Conservation (phyloP, 2,797 vertebrate genomes). For the Denticeps clupeoides region DNA sequence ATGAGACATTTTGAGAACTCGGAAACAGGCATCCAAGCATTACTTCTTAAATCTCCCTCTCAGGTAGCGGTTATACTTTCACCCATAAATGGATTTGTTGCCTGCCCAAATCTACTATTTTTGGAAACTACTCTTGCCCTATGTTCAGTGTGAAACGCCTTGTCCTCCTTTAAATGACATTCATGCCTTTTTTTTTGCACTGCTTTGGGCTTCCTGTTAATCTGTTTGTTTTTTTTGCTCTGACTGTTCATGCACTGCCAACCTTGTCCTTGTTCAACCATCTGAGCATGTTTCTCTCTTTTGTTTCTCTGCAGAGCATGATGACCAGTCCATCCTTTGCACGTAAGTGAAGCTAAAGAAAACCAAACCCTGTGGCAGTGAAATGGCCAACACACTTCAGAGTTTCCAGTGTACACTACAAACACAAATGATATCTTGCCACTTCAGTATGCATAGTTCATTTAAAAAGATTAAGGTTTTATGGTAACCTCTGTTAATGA, state of each 20-base stretch:
- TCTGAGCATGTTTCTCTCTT: constrained; percentile 7
- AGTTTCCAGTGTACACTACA: too few species aligned
- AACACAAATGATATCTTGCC: too few species aligned
- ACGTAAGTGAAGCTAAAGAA: constrained; percentile 84
- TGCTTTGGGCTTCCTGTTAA: constrained; percentile 15
- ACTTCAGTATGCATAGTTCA: not conserved
- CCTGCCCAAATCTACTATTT: constrained; percentile 21
- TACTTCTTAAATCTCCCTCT: not conserved
- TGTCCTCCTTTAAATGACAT: not conserved
- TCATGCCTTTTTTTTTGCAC: constrained; percentile 5
- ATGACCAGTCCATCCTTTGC: constrained; percentile 93
- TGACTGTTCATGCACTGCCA: constrained; percentile 13
- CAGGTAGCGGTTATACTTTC: constrained; percentile 18
- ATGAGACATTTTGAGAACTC: too few species aligned
- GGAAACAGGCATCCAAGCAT: not conserved
- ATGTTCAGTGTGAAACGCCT: constrained; percentile 13
- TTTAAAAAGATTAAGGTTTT: constrained; percentile 1
- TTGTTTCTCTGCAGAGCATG: constrained; percentile 68
- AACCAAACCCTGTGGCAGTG: too few species aligned
- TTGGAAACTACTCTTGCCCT: constrained; percentile 31
- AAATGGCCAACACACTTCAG: too few species aligned
- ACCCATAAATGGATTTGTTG: constrained; percentile 45
- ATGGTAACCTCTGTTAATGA: not conserved
- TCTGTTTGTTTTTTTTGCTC: constrained; percentile 14
- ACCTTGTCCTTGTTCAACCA: constrained; percentile 1